Conservation (phyloP, 2,113 vertebrate genomes). For the Cyprinus carpio region DNA sequence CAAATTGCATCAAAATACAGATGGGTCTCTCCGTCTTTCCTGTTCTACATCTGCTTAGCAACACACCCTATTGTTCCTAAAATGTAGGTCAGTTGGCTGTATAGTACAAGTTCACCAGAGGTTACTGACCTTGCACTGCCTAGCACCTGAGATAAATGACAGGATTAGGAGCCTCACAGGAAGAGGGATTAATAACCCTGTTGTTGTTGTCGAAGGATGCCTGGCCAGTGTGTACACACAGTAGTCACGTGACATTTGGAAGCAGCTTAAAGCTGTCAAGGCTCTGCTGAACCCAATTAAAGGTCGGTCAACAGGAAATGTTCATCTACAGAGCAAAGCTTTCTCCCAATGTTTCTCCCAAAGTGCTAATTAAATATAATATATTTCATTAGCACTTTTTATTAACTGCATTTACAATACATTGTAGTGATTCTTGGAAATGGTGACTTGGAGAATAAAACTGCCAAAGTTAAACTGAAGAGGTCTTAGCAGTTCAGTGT, state of each 20-base stretch:
- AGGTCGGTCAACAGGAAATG: conserved; percentile 29
- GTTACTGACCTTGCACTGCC: conserved; percentile 5
- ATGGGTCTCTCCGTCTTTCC: not conserved
- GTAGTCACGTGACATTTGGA: conserved; percentile 40
- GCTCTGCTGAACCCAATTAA: conserved; percentile 18
- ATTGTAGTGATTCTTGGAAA: not conserved
- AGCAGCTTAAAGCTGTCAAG: conserved; percentile 26
- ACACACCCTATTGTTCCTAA: conserved; percentile 19
- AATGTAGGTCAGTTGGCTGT: conserved; percentile 24
- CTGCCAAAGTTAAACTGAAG: not conserved
- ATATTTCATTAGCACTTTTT: too few species aligned
- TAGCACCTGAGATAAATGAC: conserved; percentile 46
- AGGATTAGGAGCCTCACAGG: conserved; percentile 48
- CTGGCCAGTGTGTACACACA: conserved; percentile 36
- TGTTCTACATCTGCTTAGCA: not conserved
- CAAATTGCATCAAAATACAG: not conserved
- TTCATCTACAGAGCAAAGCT: not conserved
- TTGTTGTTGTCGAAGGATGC: conserved; percentile 39
- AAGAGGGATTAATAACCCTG: conserved; percentile 46
- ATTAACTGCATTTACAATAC: not conserved
- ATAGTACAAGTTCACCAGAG: conserved; percentile 6
- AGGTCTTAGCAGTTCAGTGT: not conserved
- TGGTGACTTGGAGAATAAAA: not conserved
- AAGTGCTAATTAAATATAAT: too few species aligned
- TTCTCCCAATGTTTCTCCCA: too few species aligned